These are phyloP conservation scores for Halictus quadricinctus DNA, from an alignment of 2,888 invertebrate genomes.

Conservation along the genomic window DNA sequence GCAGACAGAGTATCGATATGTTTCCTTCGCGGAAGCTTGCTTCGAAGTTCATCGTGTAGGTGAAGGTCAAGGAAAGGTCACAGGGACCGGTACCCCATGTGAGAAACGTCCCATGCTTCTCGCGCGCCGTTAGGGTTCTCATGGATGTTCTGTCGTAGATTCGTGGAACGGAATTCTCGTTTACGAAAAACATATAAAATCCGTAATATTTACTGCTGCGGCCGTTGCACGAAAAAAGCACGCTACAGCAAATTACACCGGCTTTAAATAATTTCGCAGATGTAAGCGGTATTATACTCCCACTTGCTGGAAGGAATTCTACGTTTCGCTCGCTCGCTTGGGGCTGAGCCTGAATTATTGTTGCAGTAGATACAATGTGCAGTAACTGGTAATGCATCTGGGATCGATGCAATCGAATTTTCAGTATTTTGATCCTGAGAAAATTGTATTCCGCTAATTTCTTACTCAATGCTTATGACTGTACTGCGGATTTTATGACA, in stretches of 20 bases:
- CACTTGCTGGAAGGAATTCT: neutral
- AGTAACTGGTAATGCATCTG: neutral
- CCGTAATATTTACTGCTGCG: neutral
- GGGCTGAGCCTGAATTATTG: neutral
- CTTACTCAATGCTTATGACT: neutral
- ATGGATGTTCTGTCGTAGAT: neutral
- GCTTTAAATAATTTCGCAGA: neutral
- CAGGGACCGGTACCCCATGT: slow-evolving; percentile 39
- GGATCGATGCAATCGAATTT: neutral
- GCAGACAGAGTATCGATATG: slow-evolving; percentile 39
- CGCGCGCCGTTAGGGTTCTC: neutral
- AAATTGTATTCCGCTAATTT: neutral
- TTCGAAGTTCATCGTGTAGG: slow-evolving; percentile 50
- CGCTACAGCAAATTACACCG: neutral
- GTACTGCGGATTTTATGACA: neutral
- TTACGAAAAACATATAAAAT: neutral
- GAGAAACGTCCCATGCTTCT: slow-evolving; percentile 33
- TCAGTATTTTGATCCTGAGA: neutral
- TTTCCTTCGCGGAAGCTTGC: slow-evolving; percentile 63
- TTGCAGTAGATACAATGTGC: neutral
- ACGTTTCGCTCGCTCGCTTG: neutral
- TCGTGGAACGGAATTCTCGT: neutral
- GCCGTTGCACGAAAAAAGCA: slow-evolving; percentile 4
- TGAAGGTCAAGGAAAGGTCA: slow-evolving; percentile 67
- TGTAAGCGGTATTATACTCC: neutral